Evolutionary conservation across 2,888 invertebrate genomes (phyloP), one percentile per base, ranked within the genome.

Genomic region (Cheilosia grossa): DNA sequence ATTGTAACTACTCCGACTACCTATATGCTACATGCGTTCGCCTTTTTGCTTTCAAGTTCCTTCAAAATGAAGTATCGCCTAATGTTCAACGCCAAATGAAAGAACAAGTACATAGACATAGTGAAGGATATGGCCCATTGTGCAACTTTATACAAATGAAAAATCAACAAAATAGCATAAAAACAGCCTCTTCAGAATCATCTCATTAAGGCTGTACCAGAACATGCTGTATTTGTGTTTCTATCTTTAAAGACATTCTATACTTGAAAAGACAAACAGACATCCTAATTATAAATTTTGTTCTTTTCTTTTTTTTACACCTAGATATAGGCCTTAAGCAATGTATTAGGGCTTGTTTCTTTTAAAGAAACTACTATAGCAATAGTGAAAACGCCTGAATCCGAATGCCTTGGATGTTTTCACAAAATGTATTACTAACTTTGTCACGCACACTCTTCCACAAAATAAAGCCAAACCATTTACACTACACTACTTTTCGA

Each of bases 161-260:
- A 70, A 80, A 80, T 73, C 83, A 83, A 83, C 83, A 79, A 80
- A 63, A 64, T 44, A 33, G 64, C 58, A 58, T 56, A 56, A 56
- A 75, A 64, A 54, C 47, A 27, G 56, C 63, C 56, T 47, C 81
- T 58, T 58, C 63, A 66, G 10, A 72, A 72, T 70, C 77, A 72
- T 59, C 82, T 82, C 82, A 72, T 82, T 82, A 82, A 77, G 63
- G 30, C 74, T 56, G 74, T 63, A 56, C 63, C 63, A 78, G 63
- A 56, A 81, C 69, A 58, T 63, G 69, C 63, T 37, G 63, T 70
- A 51, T 77, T 59, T 37, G 47, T 61, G 33, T 59, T 82, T 42
- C 49, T 24, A 53, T 54, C 51, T 64, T 73, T 69, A 56, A 83
- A 64, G 58, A 58, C 54, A 77, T 51, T 47, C 44, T 66, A 27